These are phyloP conservation scores for Macrosteles quadrilineatus DNA, from an alignment of 1,140 invertebrate species.

Conservation along the genomic window DNA sequence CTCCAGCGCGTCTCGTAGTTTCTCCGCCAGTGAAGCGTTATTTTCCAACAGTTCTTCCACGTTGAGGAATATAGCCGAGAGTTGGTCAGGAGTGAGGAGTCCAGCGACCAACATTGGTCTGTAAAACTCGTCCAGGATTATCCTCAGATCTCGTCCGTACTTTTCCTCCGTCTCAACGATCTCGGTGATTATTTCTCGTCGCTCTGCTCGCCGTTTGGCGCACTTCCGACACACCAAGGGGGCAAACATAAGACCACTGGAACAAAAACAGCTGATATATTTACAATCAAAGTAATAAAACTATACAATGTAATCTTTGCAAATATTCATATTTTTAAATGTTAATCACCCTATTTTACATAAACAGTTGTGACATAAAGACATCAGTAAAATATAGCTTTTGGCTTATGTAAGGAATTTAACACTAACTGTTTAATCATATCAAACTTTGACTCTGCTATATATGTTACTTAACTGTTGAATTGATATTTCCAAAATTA, in stretches of 20 bases:
- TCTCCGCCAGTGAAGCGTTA: slow-evolving; percentile 81
- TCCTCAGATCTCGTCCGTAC: slow-evolving; percentile 88
- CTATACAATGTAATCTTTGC: too few species aligned
- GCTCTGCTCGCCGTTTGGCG: slow-evolving; percentile 80
- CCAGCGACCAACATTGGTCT: slow-evolving; percentile 85
- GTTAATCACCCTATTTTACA: too few species aligned
- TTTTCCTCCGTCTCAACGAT: slow-evolving; percentile 96
- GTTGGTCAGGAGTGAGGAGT: slow-evolving; percentile 74
- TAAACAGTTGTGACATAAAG: too few species aligned
- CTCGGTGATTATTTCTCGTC: slow-evolving; percentile 93
- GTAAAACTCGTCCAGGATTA: slow-evolving; percentile 93
- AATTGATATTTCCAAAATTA: too few species aligned
- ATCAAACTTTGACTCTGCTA: too few species aligned
- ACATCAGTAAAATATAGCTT: too few species aligned
- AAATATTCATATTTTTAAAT: too few species aligned
- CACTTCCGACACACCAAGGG: slow-evolving; percentile 85
- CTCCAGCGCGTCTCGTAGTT: slow-evolving; percentile 84
- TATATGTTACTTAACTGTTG: too few species aligned
- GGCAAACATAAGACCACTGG: slow-evolving; percentile 68
- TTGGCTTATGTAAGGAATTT: too few species aligned
- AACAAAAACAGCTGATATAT: slow-evolving; percentile 38
- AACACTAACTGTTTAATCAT: too few species aligned
- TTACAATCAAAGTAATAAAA: background rate
- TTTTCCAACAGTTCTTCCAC: slow-evolving; percentile 90
- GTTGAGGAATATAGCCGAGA: slow-evolving; percentile 91